Evolutionary conservation across 2,888 invertebrate species (phyloP).

Genomic region (Amiota minor): DNA sequence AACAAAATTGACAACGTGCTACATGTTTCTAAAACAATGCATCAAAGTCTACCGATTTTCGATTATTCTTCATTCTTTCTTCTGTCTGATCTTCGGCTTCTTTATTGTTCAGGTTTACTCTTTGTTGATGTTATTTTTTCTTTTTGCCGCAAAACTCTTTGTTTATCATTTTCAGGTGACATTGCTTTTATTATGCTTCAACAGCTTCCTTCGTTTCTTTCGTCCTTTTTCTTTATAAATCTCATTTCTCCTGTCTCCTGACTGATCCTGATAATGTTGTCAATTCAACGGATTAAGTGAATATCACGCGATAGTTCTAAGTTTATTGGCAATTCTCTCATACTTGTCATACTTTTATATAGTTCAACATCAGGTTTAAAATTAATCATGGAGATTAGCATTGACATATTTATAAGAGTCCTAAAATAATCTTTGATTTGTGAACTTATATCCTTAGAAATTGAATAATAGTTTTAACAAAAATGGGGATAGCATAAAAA

Average conservation of each 20-base stretch:
- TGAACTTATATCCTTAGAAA: neutral
- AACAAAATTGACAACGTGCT: constrained; percentile 19
- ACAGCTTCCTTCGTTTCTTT: constrained; percentile 17
- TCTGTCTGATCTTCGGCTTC: neutral
- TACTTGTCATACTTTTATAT: neutral
- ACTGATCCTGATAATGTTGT: constrained; percentile 55
- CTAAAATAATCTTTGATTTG: neutral
- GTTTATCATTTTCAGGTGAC: constrained; percentile 24
- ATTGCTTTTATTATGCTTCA: constrained; percentile 19
- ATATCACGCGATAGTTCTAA: constrained; percentile 48
- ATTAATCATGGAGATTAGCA: constrained; percentile 23
- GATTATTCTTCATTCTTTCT: neutral
- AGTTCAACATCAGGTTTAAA: neutral
- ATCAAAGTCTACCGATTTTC: constrained; percentile 14
- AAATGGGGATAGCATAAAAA: too few relatives aligned
- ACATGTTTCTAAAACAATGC: constrained; percentile 28
- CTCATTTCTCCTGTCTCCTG: constrained; percentile 47
- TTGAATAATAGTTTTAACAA: too few relatives aligned
- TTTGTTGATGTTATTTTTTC: neutral
- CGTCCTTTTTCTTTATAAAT: neutral
- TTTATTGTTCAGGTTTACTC: neutral
- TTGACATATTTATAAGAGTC: constrained; percentile 19
- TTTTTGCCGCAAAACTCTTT: constrained; percentile 13
- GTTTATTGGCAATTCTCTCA: neutral
- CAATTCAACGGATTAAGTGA: constrained; percentile 59